These are phyloP conservation scores for Bimastos eiseni DNA, from an alignment of 2,888 invertebrate species.

Conservation along the genomic window DNA sequence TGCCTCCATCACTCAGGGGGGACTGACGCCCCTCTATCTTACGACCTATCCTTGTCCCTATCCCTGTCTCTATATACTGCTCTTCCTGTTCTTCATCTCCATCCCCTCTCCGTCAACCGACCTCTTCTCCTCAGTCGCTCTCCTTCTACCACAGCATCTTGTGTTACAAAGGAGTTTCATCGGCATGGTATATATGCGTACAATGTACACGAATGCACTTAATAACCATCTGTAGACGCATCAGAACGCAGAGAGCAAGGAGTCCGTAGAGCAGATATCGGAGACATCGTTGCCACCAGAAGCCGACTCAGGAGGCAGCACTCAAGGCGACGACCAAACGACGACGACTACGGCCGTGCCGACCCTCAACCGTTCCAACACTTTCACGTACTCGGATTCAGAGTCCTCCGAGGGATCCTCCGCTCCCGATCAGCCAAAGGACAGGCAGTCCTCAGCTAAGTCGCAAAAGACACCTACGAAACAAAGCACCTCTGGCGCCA, in stretches of 20 bases:
- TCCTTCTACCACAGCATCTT: too few relatives aligned
- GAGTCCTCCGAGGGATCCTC: conserved; percentile 21
- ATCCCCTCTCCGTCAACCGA: too few relatives aligned
- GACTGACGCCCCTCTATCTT: too few relatives aligned
- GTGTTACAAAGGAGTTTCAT: too few relatives aligned
- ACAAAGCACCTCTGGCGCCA: background rate
- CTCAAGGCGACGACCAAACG: background rate
- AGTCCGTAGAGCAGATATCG: background rate
- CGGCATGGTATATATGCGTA: too few relatives aligned
- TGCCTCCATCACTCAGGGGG: too few relatives aligned
- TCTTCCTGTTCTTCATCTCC: too few relatives aligned
- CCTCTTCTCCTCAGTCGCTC: too few relatives aligned
- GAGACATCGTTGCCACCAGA: background rate
- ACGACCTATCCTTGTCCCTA: too few relatives aligned
- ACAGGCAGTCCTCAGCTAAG: background rate
- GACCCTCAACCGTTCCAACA: conserved; percentile 32
- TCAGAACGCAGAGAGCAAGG: background rate
- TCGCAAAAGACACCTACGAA: background rate
- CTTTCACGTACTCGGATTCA: conserved; percentile 31
- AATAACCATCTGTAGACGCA: background rate
- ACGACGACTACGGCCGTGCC: background rate
- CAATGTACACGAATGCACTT: background rate
- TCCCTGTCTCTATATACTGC: too few relatives aligned
- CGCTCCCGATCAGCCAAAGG: background rate
- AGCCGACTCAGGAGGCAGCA: background rate